These are phyloP conservation scores for Melanotaenia boesemani DNA, from an alignment of 2,797 vertebrate genomes.

Conservation along the genomic window DNA sequence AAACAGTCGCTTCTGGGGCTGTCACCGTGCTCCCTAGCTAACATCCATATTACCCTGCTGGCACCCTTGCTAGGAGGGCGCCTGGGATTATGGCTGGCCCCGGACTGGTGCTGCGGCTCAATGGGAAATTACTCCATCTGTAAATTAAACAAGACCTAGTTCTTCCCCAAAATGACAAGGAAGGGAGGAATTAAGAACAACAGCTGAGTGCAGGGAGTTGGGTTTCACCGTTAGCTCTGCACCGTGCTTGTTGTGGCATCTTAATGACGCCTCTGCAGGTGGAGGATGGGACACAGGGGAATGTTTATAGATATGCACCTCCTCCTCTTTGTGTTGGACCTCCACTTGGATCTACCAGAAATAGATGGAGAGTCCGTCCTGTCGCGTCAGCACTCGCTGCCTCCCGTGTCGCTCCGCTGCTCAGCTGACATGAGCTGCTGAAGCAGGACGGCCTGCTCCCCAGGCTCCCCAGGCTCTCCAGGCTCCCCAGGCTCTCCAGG, in stretches of 20 bases:
- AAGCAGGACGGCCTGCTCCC: constrained; percentile 39
- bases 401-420: constrained; percentile 35
- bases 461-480: constrained; percentile 8
- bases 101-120: constrained; percentile 44
- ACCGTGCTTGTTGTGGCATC: neutral
- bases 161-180: constrained; percentile 51
- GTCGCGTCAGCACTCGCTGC: constrained; percentile 50
- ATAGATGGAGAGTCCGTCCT: constrained; percentile 33
- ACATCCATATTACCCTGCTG: constrained; percentile 82
- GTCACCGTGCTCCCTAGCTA: constrained; percentile 71
- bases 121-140: constrained; percentile 66
- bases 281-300: constrained; percentile 28
- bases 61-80: constrained; percentile 72
- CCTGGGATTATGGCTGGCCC: constrained; percentile 62
- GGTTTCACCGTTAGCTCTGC: constrained; percentile 31
- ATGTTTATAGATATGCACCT: constrained; percentile 49
- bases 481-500: neutral
- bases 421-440: constrained; percentile 27
- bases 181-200: constrained; percentile 48
- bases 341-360: constrained; percentile 32
- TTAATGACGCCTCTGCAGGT: constrained; percentile 48
- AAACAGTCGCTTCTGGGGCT: constrained; percentile 70
- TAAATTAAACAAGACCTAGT: constrained; percentile 70
- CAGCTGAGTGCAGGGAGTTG: constrained; percentile 32
- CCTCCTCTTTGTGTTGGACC: constrained; percentile 19